Conservation (phyloP, 2,113 vertebrate species). For the Nycticryphes semicollaris region DNA sequence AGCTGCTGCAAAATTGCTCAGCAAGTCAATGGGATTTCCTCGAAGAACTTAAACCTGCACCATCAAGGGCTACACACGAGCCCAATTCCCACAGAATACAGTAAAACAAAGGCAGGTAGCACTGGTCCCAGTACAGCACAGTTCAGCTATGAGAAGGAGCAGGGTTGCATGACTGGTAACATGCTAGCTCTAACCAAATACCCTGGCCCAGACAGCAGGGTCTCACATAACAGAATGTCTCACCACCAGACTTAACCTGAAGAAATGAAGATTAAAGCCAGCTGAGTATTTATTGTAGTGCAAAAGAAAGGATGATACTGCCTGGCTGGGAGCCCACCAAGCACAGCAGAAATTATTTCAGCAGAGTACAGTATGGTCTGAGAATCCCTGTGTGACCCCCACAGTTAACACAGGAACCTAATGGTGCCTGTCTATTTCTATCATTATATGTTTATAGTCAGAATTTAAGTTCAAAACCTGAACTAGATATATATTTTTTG, state of each 20-base stretch:
- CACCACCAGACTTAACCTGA: background rate
- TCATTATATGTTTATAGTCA: background rate
- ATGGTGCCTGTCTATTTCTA: constrained; percentile 19
- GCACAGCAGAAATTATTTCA: background rate
- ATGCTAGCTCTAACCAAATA: background rate
- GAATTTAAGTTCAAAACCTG: constrained; percentile 29
- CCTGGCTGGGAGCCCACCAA: background rate
- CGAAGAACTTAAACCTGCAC: background rate
- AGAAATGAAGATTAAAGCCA: background rate
- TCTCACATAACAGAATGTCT: background rate
- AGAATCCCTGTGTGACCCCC: background rate
- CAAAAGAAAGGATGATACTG: background rate
- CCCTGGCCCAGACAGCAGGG: background rate
- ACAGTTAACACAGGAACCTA: constrained; percentile 5
- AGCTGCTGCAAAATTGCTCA: background rate
- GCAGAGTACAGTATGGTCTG: background rate
- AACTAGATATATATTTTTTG: background rate
- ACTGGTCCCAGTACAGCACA: background rate
- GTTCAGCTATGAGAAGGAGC: background rate
- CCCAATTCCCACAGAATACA: background rate
- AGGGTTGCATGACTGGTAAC: background rate
- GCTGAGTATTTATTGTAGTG: background rate
- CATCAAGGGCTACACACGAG: background rate
- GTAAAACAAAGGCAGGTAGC: background rate
- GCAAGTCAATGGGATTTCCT: background rate